Conservation (phyloP, 2,113 vertebrate genomes). For the Sporophila hypoxantha region DNA sequence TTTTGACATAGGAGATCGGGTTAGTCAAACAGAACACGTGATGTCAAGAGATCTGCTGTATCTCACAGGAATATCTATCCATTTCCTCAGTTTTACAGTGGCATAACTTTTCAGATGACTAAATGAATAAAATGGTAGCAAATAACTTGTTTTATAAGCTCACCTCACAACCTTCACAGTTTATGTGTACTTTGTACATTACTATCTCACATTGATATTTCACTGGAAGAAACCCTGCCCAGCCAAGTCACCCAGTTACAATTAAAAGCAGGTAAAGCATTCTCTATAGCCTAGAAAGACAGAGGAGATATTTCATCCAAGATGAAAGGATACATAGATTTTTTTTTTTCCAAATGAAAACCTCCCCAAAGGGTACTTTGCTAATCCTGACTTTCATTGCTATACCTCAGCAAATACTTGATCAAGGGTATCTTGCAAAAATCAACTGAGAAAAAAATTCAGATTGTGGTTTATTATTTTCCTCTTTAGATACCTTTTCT, state of each 20-base stretch:
- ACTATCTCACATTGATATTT: background rate
- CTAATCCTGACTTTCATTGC: background rate
- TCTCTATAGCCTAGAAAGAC: background rate
- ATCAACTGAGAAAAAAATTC: background rate
- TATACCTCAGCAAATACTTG: background rate
- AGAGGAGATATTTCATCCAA: background rate
- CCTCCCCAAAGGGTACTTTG: background rate
- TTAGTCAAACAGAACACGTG: rapidly evolving
- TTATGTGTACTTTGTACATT: rapidly evolving
- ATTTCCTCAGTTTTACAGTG: background rate
- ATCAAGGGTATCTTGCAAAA: background rate
- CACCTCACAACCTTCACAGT: background rate
- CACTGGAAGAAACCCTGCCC: background rate
- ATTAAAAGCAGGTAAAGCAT: background rate
- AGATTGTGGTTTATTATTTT: background rate
- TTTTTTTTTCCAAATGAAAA: background rate
- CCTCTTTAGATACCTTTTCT: background rate
- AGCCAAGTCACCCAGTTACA: background rate
- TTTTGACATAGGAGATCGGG: background rate
- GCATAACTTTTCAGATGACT: background rate
- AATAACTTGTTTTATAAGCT: background rate
- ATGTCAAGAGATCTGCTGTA: rapidly evolving
- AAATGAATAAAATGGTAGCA: background rate
- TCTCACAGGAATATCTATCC: background rate
- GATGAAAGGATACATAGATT: background rate